Conservation (phyloP, 2,888 invertebrate species). For the Lordiphosa fenestrarum region DNA sequence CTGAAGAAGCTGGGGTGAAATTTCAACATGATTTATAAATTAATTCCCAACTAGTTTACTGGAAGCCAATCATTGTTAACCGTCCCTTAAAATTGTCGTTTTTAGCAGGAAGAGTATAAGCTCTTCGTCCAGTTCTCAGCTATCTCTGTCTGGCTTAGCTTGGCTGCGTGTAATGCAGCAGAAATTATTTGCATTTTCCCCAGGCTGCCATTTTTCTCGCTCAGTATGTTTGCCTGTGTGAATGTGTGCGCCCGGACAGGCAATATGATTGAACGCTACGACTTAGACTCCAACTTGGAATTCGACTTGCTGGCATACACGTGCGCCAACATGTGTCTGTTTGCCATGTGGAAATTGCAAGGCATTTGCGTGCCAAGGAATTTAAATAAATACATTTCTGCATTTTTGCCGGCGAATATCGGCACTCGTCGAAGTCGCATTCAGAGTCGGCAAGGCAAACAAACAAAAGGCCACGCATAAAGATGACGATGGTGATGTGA, state of each 20-base stretch:
- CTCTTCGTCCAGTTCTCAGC: neutral
- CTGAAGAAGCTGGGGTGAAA: too few relatives aligned
- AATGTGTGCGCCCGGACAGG: conserved; percentile 29
- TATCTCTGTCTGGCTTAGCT: conserved; percentile 14
- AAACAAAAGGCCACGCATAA: conserved; percentile 61
- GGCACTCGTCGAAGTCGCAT: conserved; percentile 26
- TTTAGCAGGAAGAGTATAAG: neutral
- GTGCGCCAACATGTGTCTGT: conserved; percentile 55
- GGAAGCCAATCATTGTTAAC: too few relatives aligned
- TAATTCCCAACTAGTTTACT: too few relatives aligned
- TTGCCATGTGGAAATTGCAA: conserved; percentile 38
- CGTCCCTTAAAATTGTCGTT: neutral
- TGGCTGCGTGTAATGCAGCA: conserved; percentile 27
- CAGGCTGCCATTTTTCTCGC: conserved; percentile 37
- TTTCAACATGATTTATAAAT: too few relatives aligned
- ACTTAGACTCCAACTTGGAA: conserved; percentile 18
- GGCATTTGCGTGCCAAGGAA: conserved; percentile 48
- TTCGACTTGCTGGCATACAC: conserved; percentile 30
- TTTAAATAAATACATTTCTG: conserved; percentile 69
- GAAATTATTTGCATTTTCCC: conserved; percentile 56
- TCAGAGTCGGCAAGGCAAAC: conserved; percentile 40
- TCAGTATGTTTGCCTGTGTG: conserved; percentile 12
- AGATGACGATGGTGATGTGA: conserved; percentile 24
- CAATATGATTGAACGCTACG: conserved; percentile 58
- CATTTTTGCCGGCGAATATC: conserved; percentile 36